A percentile compares a stretch with the other conserved stretches of the same genome.
Conservation (phyloP, 2,797 vertebrate species). For the Notolabrus celidotus region DNA sequence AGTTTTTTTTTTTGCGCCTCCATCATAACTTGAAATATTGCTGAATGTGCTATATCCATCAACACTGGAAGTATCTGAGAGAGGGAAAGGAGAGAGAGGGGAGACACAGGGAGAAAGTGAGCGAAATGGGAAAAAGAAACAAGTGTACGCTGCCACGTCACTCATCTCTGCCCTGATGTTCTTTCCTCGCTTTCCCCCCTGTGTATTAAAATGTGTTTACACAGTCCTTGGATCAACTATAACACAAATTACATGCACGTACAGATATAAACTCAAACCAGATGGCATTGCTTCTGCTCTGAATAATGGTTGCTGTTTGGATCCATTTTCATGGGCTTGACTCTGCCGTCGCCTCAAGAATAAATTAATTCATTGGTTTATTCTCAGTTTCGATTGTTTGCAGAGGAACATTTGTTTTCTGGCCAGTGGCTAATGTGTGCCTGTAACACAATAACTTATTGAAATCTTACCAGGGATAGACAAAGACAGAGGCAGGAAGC, state of each 20-base stretch:
- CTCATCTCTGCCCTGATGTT: constrained; percentile 47
- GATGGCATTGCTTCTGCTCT: constrained; percentile 68
- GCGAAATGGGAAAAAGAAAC: constrained; percentile 14
- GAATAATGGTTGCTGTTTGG: constrained; percentile 65
- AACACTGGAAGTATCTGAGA: constrained; percentile 47
- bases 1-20: constrained; percentile 56
- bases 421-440: constrained; percentile 52
- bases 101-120: constrained; percentile 10
- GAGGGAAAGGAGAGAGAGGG: constrained; percentile 9
- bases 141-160: constrained; percentile 22
- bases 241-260: constrained; percentile 74
- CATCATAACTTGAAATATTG: constrained; percentile 73
- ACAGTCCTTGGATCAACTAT: constrained; percentile 62
- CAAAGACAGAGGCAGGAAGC: constrained; percentile 25
- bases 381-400: constrained; percentile 65
- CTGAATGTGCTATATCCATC: constrained; percentile 67
- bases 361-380: constrained; percentile 65
- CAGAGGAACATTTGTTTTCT: constrained; percentile 55
- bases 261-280: constrained; percentile 73
- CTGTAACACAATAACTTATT: constrained; percentile 50
- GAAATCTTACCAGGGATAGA: constrained; percentile 27
- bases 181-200: constrained; percentile 12
- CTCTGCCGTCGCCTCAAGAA: constrained; percentile 55
- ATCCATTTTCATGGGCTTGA: constrained; percentile 61
- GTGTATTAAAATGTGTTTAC: constrained; percentile 74